Conservation (phyloP, 2,797 vertebrate species). For the Pampus argenteus region DNA sequence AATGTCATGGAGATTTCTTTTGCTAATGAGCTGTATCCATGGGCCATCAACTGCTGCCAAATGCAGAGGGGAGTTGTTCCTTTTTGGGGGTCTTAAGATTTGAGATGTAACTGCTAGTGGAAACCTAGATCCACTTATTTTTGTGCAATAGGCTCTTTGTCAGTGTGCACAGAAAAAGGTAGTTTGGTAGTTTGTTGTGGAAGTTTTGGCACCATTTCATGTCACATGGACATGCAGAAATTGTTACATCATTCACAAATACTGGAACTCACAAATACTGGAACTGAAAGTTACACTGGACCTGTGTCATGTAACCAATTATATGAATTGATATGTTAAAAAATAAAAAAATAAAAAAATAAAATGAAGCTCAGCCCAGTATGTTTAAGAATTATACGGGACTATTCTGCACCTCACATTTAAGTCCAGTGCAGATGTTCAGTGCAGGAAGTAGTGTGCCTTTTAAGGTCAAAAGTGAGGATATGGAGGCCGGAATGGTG, state of each 20-base stretch:
- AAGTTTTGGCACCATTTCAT: background rate
- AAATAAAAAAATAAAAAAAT: no score
- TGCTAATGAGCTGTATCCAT: constrained; percentile 60
- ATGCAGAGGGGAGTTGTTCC: constrained; percentile 38
- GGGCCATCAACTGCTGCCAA: constrained; percentile 54
- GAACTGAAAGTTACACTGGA: constrained; percentile 1
- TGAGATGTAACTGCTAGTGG: constrained; percentile 22
- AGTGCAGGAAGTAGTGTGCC: background rate
- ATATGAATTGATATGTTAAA: background rate
- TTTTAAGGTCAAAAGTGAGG: background rate
- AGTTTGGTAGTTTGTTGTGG: constrained; percentile 4
- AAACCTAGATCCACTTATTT: constrained; percentile 5
- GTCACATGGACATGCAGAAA: background rate
- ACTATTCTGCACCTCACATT: background rate
- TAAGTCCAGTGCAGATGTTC: no score
- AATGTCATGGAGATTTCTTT: constrained; percentile 72
- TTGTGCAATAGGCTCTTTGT: constrained; percentile 9
- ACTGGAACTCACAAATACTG: background rate
- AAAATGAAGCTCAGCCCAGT: background rate
- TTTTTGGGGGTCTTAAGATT: constrained; percentile 31
- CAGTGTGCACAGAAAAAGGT: background rate
- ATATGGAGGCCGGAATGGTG: no score
- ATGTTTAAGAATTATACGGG: no score
- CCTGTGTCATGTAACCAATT: background rate
- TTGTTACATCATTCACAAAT: background rate